Conservation (phyloP, 2,797 vertebrate species). For the Gobionotothen gibberifrons region DNA sequence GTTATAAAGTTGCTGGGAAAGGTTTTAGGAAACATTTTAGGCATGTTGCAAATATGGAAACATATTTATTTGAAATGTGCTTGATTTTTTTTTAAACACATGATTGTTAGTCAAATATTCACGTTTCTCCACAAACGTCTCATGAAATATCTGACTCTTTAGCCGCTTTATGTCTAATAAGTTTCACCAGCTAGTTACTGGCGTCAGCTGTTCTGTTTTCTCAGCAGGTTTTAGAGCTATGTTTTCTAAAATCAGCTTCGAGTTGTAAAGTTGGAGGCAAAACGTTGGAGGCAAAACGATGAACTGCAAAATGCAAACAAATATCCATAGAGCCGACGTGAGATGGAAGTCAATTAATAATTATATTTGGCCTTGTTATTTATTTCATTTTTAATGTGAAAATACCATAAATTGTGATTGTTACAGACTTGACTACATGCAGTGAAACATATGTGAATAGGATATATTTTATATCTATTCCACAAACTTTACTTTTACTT, state of each 20-base stretch:
- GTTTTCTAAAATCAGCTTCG: no score
- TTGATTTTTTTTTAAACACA: no score
- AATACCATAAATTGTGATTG: background rate
- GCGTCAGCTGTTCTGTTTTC: background rate
- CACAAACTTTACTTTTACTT: conserved; percentile 1
- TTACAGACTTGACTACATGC: background rate
- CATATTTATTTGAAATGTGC: background rate
- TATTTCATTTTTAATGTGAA: background rate
- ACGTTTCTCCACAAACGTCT: no score
- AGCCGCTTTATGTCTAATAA: background rate
- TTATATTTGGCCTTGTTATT: background rate
- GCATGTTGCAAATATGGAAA: background rate
- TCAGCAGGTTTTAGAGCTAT: background rate
- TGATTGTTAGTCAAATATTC: background rate
- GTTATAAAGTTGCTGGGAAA: background rate
- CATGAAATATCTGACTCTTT: background rate
- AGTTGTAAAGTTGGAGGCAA: background rate
- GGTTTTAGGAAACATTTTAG: background rate
- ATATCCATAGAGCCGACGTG: background rate
- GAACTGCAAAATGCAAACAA: background rate
- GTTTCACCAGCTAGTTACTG: background rate
- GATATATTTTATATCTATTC: background rate
- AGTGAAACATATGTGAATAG: background rate
- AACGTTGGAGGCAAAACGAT: no score
- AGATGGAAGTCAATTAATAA: background rate